These are phyloP conservation scores for Nesidiocoris tenuis DNA, from an alignment of 2,888 invertebrate genomes.

Conservation along the genomic window DNA sequence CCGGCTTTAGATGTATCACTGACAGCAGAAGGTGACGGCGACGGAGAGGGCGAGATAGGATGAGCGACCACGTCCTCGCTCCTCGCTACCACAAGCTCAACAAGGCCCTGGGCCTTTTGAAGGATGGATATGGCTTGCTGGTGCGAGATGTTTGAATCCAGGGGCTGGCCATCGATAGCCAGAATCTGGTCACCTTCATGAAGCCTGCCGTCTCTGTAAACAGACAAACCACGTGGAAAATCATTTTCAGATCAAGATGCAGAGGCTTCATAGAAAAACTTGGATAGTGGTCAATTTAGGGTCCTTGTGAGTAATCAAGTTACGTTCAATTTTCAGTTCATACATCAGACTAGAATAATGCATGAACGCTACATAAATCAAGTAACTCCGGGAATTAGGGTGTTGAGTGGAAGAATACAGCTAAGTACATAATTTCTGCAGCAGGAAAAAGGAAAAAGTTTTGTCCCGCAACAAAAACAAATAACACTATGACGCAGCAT, in stretches of 20 bases:
- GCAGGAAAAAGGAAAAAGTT: too few species aligned
- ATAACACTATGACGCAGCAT: too few species aligned
- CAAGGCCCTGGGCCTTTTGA: slow-evolving; percentile 71
- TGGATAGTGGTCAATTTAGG: too few species aligned
- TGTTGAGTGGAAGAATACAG: too few species aligned
- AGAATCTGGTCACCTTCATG: slow-evolving; percentile 81
- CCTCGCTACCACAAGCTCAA: slow-evolving; percentile 65
- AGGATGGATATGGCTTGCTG: slow-evolving; percentile 76
- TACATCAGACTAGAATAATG: too few species aligned
- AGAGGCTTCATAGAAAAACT: slow-evolving; percentile 9
- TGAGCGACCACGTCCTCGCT: slow-evolving; percentile 53
- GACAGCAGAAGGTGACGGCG: slow-evolving; percentile 63
- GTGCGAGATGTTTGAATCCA: slow-evolving; percentile 77
- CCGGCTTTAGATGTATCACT: slow-evolving; percentile 68
- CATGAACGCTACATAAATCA: too few species aligned
- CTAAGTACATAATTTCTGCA: too few species aligned
- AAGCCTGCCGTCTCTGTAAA: slow-evolving; percentile 65
- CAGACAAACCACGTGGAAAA: slow-evolving; percentile 33
- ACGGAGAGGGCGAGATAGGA: slow-evolving; percentile 51
- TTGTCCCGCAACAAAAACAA: too few species aligned
- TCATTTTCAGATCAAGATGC: slow-evolving; percentile 2
- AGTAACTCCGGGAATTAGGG: too few species aligned
- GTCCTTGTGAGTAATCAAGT: too few species aligned
- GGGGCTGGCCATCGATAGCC: slow-evolving; percentile 76
- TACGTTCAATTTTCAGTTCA: too few species aligned